A percentile compares a stretch with the other conserved stretches of the same genome.
phyloP scores from a whole-genome alignment of 2,113 vertebrate genomes.

The Clinocottus analis region DNA sequence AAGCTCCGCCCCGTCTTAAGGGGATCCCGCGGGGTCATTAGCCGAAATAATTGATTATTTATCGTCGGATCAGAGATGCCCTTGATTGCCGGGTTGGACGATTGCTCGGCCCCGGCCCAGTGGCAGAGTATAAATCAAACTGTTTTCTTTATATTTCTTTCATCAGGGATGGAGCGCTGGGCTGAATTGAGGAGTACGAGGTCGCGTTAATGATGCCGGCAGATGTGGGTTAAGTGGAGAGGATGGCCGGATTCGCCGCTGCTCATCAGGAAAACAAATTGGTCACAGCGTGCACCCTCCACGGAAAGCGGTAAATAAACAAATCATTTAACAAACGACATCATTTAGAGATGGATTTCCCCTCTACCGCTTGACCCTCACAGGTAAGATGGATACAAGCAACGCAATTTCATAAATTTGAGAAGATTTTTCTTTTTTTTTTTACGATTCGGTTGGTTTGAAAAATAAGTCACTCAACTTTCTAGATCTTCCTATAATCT shows the following conservation, averaged over 20 bases:
- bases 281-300: neutral
- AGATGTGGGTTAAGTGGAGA: constrained; percentile 34
- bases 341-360: neutral
- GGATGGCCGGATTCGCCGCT: neutral
- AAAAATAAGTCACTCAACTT: neutral
- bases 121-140: constrained; percentile 69
- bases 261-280: constrained; percentile 20
- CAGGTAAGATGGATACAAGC: neutral
- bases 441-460: neutral
- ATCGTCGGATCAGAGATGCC: constrained; percentile 69
- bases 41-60: constrained; percentile 76
- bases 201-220: constrained; percentile 42
- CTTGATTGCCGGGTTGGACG: constrained; percentile 61
- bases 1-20: constrained; percentile 66
- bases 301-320: neutral
- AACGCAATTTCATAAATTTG: neutral
- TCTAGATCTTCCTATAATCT: neutral
- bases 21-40: constrained; percentile 75
- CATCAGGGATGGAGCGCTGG: constrained; percentile 29
- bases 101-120: constrained; percentile 30
- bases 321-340: neutral
- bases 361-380: neutral
- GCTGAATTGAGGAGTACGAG: constrained; percentile 52
- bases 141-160: constrained; percentile 50
- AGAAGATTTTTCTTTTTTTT: neutral